Conservation (phyloP, 2,113 vertebrate species). For the Nothocercus julius region DNA sequence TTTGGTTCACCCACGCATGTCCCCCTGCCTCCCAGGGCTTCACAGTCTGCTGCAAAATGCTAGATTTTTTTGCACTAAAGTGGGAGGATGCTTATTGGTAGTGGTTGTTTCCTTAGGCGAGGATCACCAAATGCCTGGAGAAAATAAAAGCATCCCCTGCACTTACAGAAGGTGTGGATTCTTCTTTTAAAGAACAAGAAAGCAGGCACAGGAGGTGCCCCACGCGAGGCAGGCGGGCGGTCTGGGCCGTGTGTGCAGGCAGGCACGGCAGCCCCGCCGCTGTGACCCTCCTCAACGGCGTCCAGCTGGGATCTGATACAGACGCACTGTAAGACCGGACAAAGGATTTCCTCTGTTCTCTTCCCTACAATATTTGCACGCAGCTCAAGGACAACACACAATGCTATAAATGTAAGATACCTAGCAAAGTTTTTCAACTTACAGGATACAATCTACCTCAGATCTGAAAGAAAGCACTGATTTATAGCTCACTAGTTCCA, state of each 20-base stretch:
- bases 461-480: background rate
- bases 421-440: background rate
- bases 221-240: background rate
- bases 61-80: background rate
- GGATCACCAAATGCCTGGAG: background rate
- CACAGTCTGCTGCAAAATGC: background rate
- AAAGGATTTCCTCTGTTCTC: conserved; percentile 60
- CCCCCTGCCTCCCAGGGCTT: fast-evolving
- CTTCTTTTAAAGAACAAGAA: background rate
- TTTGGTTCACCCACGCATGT: background rate
- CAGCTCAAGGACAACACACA: background rate
- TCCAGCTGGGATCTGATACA: conserved; percentile 27
- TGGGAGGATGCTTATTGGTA: background rate
- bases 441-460: background rate
- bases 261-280: background rate
- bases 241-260: background rate
- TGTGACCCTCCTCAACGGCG: background rate
- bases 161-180: background rate
- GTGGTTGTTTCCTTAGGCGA: background rate
- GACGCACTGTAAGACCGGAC: background rate
- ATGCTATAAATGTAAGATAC: background rate
- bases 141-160: background rate
- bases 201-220: fast-evolving
- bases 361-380: conserved; percentile 4
- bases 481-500: background rate